Conservation (phyloP, 1,140 invertebrate species). For the Papilio polyxenes region DNA sequence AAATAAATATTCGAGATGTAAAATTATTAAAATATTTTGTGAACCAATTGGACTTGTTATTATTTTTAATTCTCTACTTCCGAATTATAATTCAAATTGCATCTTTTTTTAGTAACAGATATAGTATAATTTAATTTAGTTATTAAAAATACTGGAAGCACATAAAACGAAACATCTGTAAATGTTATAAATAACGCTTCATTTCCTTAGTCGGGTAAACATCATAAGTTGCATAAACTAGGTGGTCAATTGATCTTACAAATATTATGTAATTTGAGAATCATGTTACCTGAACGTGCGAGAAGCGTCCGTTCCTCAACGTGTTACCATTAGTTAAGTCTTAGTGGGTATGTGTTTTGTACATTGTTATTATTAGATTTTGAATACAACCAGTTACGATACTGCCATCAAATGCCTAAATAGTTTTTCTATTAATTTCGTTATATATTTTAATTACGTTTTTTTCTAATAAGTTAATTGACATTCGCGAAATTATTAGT, state of each 20-base stretch:
- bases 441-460: constrained; percentile 65
- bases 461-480: constrained; percentile 62
- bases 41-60: not conserved
- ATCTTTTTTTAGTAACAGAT: constrained; percentile 15
- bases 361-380: constrained; percentile 72
- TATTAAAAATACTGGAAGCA: constrained; percentile 26
- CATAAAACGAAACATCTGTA: constrained; percentile 14
- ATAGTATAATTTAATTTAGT: constrained; percentile 27
- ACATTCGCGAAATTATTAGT: constrained; percentile 76
- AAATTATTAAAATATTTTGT: not conserved
- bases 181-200: constrained; percentile 30
- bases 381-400: constrained; percentile 77
- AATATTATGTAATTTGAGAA: constrained; percentile 59
- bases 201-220: constrained; percentile 45
- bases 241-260: constrained; percentile 48
- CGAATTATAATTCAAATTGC: constrained; percentile 26
- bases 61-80: constrained; percentile 2
- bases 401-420: constrained; percentile 80
- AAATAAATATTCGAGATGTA: constrained; percentile 11
- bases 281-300: constrained; percentile 78
- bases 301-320: constrained; percentile 75
- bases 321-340: constrained; percentile 80
- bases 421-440: constrained; percentile 72
- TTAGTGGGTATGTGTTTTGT: constrained; percentile 73
- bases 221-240: constrained; percentile 43